phyloP scores from a whole-genome alignment of 2,113 vertebrate species.

The Oceanodroma tethys region DNA sequence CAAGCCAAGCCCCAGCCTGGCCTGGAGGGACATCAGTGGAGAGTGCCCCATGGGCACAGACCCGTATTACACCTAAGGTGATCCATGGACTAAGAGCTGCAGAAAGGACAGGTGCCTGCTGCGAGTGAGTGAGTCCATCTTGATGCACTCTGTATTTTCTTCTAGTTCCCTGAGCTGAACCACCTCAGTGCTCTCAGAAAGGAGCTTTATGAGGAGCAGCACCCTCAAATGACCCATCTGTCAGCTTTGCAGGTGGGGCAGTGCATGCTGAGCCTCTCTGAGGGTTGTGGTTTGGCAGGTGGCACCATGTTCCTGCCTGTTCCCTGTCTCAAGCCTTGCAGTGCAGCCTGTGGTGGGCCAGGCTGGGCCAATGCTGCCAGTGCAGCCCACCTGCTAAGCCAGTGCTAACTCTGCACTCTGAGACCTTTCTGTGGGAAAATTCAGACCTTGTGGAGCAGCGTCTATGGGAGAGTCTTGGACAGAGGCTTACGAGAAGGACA shows the following conservation, averaged over 20 bases:
- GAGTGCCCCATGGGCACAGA: background rate
- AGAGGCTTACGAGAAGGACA: background rate
- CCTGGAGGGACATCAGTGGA: background rate
- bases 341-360: background rate
- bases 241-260: background rate
- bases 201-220: background rate
- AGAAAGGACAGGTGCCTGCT: background rate
- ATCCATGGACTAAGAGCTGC: background rate
- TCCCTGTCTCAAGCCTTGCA: background rate
- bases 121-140: background rate
- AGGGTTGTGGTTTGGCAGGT: background rate
- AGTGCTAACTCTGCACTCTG: background rate
- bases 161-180: background rate
- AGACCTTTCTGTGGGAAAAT: background rate
- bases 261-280: background rate
- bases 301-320: background rate
- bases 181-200: background rate
- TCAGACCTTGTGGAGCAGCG: background rate
- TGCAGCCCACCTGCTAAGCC: background rate
- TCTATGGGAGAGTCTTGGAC: background rate
- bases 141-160: background rate
- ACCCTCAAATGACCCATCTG: background rate
- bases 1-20: background rate
- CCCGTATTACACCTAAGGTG: background rate
- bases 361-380: background rate